Base-by-base conservation (phyloP, 2,797 vertebrate genomes). In the Sebastes alutus region DNA sequence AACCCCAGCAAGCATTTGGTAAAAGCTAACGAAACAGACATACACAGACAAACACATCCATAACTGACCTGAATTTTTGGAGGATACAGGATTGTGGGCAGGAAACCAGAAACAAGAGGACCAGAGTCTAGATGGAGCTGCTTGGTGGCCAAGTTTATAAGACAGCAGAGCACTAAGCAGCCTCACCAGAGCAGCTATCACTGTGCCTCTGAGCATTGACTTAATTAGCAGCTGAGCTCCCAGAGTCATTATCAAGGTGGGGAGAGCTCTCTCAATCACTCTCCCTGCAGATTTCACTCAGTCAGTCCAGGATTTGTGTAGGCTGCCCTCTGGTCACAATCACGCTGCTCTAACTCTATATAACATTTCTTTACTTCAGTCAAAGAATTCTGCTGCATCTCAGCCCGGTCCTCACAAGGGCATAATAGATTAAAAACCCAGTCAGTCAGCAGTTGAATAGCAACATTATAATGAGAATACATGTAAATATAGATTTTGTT, bases 401-500 rank as follows among this genome's bases (percentile, higher is more conserved):
- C 61, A 32, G 35, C 38, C 38, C 66, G 27, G 54, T 76, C 67
- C 71, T 75, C 58, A 42, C 66, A 85, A 78, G 78, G 74, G 56
- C 32, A 59, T 27, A 67, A 46, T 6, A 81, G 60, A 89, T 92
- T 89, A 77, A 72, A 82, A 81, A 75, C 35, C 38, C 80, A 77
- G 68, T 30, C 81, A 68, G 69, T 62, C 61, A 61, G 76, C 83
- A 80, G 84, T 80, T 83, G 80, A 86, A 87, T 52, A 60, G 81
- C 62, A 81, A 62, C 72, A 65, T 80, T 88, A 81, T 82, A 87
- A 89, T 87, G 67, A 86, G 64, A 89, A 88, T 85, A 81, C 84
- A 90, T 88, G 85, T 84, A 81, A 90, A 84, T 87, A 89, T 90
- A 84, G 87, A 91, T 88, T 91, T 88, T 69, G 60, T 86, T 83